Evolutionary conservation across 2,113 vertebrate genomes (phyloP).

Genomic region (Myotis brandtii): DNA sequence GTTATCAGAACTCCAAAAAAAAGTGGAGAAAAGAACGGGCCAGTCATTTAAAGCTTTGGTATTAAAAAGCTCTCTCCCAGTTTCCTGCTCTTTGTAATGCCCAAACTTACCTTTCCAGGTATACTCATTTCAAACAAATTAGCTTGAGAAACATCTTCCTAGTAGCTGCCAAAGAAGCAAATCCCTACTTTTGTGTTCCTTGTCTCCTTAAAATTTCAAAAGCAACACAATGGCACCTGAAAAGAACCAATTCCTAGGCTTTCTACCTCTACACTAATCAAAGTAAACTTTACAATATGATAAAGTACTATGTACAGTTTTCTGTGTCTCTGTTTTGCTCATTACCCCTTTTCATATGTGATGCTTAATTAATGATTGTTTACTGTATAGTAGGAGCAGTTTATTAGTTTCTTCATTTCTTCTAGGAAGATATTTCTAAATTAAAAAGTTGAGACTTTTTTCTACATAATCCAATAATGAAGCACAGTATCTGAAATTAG

Average conservation of each 20-base stretch:
- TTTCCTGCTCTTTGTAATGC: not conserved
- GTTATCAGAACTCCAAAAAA: not conserved
- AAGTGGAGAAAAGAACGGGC: not conserved
- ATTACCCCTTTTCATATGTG: not conserved
- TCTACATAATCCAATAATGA: not conserved
- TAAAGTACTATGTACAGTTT: not conserved
- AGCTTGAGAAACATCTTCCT: not conserved
- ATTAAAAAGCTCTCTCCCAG: not conserved
- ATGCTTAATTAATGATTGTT: conserved; percentile 9
- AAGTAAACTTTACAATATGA: not conserved
- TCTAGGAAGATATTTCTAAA: conserved; percentile 7
- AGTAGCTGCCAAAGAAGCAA: conserved; percentile 13
- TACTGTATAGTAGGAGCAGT: not conserved
- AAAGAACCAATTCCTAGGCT: not conserved
- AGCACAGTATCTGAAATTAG: not conserved
- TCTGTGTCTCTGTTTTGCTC: not conserved
- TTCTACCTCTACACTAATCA: not conserved
- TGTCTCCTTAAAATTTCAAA: not conserved
- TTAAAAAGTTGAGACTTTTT: not conserved
- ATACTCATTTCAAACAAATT: not conserved
- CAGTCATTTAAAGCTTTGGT: not conserved
- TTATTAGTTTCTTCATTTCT: conserved; percentile 41
- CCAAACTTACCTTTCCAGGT: not conserved
- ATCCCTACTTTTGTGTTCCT: not conserved
- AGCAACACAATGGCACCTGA: not conserved